A percentile compares a stretch with the other conserved stretches of the same genome.
Conservation (phyloP, 2,888 invertebrate species). For the Perdita meconis region DNA sequence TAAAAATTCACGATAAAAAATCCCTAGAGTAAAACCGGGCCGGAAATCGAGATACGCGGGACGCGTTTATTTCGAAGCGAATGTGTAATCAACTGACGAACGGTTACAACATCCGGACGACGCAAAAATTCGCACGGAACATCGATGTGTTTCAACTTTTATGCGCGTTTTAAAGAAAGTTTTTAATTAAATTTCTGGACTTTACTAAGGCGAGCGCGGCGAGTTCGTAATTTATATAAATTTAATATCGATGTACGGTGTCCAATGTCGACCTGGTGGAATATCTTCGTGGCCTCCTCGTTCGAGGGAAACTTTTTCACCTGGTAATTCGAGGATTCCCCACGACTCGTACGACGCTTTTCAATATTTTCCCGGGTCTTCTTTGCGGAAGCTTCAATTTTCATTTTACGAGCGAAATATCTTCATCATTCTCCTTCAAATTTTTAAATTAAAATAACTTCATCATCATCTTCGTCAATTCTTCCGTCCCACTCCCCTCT, state of each 20-base stretch:
- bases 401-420: too few species aligned
- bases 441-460: too few species aligned
- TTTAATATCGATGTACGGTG: neutral
- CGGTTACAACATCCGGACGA: neutral
- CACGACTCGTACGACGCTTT: too few species aligned
- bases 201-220: neutral
- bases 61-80: neutral
- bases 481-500: too few species aligned
- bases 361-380: too few species aligned
- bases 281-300: neutral
- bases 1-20: neutral
- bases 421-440: too few species aligned
- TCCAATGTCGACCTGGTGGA: neutral
- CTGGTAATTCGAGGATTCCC: too few species aligned
- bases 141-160: neutral
- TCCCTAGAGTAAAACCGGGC: neutral
- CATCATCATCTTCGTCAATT: too few species aligned
- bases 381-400: too few species aligned
- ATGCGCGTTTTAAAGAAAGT: neutral
- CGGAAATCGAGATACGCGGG: neutral
- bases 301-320: neutral
- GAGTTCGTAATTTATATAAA: too few species aligned
- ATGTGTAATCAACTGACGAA: neutral
- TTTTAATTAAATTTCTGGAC: conserved; percentile 17
- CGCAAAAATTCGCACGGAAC: neutral